A percentile compares a stretch with the other conserved stretches of the same genome.
Conservation (phyloP, 2,797 vertebrate species). For the Semotilus atromaculatus region DNA sequence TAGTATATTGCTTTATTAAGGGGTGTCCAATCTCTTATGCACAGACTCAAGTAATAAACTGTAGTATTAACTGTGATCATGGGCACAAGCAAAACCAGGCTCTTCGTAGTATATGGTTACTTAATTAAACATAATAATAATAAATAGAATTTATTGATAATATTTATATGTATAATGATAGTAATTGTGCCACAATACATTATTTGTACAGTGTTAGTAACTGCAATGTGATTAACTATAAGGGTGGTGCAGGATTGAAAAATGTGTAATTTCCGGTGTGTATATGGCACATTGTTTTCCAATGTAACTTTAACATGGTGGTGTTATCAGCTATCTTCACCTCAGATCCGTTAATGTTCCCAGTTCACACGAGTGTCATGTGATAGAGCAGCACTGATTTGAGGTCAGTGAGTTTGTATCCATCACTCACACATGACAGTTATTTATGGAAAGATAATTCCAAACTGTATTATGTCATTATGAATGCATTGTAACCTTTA, state of each 20-base stretch:
- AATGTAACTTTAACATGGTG: not conserved
- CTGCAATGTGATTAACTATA: not conserved
- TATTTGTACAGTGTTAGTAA: too few species aligned
- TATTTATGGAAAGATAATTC: not conserved
- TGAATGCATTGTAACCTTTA: not conserved
- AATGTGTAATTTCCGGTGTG: not conserved
- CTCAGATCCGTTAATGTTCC: not conserved
- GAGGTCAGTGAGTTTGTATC: not conserved
- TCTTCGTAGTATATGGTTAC: not conserved
- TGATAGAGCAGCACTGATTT: not conserved
- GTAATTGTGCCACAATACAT: too few species aligned
- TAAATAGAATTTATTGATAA: not conserved
- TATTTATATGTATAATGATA: too few species aligned
- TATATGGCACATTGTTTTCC: not conserved
- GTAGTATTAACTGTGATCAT: not conserved
- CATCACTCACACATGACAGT: not conserved
- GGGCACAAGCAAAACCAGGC: not conserved
- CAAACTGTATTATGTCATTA: not conserved
- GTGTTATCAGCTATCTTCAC: not conserved
- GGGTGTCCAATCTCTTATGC: too few species aligned
- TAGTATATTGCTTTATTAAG: not conserved
- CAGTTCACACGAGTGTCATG: not conserved
- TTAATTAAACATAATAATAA: not conserved
- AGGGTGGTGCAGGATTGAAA: not conserved
- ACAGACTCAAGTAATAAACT: not conserved